Conservation (phyloP, 2,888 invertebrate species). For the Epsilonema sp. region DNA sequence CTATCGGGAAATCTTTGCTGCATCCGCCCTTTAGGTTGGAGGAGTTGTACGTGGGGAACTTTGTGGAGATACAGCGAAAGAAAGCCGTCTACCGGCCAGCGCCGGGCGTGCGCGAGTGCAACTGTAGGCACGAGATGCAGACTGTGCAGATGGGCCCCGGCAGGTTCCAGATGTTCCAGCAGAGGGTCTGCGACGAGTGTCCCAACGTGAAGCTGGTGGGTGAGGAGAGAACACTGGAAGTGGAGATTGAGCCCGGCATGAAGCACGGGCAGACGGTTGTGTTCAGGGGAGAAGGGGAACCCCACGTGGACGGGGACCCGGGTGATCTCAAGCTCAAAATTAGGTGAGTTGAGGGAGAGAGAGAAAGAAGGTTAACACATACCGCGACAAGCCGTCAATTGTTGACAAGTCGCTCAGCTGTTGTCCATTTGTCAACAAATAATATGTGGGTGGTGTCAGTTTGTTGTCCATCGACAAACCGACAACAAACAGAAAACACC, state of each 20-base stretch:
- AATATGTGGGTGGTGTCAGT: too few relatives aligned
- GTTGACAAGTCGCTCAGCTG: too few relatives aligned
- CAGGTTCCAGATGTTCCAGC: slow-evolving; percentile 90
- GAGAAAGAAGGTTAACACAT: too few relatives aligned
- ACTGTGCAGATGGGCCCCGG: slow-evolving; percentile 88
- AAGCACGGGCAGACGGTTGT: slow-evolving; percentile 23
- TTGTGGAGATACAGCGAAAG: slow-evolving; percentile 86
- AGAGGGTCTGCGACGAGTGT: slow-evolving; percentile 83
- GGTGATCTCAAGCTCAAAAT: slow-evolving; percentile 83
- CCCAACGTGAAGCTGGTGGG: slow-evolving; percentile 59
- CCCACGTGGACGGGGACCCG: slow-evolving; percentile 93
- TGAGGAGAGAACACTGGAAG: slow-evolving; percentile 24
- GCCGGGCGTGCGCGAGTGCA: slow-evolving; percentile 83
- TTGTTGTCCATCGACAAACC: too few relatives aligned
- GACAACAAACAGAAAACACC: too few relatives aligned
- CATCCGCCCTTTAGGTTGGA: slow-evolving; percentile 72
- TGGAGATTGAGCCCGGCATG: slow-evolving; percentile 27
- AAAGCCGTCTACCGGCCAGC: slow-evolving; percentile 87
- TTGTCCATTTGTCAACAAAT: too few relatives aligned
- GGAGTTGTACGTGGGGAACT: slow-evolving; percentile 87
- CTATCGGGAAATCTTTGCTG: too few relatives aligned
- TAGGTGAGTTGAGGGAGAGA: too few relatives aligned
- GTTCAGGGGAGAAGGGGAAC: slow-evolving; percentile 47
- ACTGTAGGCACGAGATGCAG: slow-evolving; percentile 96
- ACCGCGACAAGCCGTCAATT: too few relatives aligned